A percentile compares a stretch with the other conserved stretches of the same genome.
phyloP scores from a whole-genome alignment of 1,140 invertebrate genomes.

The Yoshiicerus persimilis region DNA sequence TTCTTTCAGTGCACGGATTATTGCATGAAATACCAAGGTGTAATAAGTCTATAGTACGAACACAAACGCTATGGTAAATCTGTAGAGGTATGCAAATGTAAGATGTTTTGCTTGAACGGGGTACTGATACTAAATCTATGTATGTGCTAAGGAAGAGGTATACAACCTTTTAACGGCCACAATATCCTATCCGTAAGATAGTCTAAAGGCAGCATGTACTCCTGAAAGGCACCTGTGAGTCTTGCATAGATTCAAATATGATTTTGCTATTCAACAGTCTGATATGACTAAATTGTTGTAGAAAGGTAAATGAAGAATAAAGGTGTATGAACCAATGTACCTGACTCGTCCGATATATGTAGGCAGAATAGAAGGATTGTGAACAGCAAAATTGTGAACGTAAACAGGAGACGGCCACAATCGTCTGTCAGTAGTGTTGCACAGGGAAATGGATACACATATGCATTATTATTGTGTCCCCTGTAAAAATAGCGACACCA shows the following conservation, averaged over 20 bases:
- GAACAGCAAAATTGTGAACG: background rate
- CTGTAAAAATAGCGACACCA: background rate
- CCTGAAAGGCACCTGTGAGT: background rate
- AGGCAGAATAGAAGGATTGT: background rate
- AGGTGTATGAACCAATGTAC: conserved; percentile 9
- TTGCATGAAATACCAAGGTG: too few relatives aligned
- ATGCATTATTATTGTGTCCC: background rate
- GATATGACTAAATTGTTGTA: background rate
- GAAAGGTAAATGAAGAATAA: background rate
- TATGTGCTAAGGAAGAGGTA: background rate
- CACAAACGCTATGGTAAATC: too few relatives aligned
- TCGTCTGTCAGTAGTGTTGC: background rate
- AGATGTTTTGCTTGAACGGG: background rate
- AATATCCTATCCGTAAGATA: background rate
- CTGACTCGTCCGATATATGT: background rate
- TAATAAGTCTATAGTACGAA: background rate
- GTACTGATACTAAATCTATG: background rate
- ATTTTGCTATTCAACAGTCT: background rate
- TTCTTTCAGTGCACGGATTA: too few relatives aligned
- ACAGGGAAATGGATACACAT: background rate
- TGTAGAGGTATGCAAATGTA: background rate
- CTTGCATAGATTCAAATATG: background rate
- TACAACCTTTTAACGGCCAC: background rate
- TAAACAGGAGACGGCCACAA: background rate
- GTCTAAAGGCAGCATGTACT: background rate